A percentile compares a stretch with the other conserved stretches of the same genome.
These are phyloP conservation scores for Apeltes quadracus DNA, from an alignment of 2,113 vertebrate species.

Conservation along the genomic window DNA sequence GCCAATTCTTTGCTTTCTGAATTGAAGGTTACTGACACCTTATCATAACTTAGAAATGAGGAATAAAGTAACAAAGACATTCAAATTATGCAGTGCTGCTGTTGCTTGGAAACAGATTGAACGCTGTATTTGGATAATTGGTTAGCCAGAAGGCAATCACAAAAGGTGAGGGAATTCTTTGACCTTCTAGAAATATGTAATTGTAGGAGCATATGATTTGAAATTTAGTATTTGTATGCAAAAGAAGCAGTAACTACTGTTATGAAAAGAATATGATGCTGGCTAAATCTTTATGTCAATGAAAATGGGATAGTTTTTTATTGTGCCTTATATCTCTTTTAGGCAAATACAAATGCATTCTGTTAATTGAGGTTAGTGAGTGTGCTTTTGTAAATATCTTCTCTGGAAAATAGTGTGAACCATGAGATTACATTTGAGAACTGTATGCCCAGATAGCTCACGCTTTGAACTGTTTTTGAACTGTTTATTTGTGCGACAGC, in stretches of 20 bases:
- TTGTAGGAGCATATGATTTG: conserved; percentile 66
- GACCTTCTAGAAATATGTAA: conserved; percentile 70
- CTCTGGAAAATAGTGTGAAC: conserved; percentile 35
- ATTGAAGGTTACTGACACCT: conserved; percentile 45
- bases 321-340: conserved; percentile 46
- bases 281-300: conserved; percentile 49
- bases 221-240: conserved; percentile 65
- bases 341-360: conserved; percentile 60
- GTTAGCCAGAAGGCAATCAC: conserved; percentile 70
- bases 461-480: conserved; percentile 43
- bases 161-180: conserved; percentile 69
- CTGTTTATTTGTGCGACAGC: conserved; percentile 81
- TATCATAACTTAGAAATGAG: conserved; percentile 42
- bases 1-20: conserved; percentile 29
- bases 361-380: conserved; percentile 65
- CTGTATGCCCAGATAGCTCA: conserved; percentile 3
- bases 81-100: conserved; percentile 55
- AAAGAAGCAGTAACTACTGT: conserved; percentile 54
- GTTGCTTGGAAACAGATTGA: conserved; percentile 77
- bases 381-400: conserved; percentile 37
- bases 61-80: conserved; percentile 41
- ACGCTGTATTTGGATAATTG: conserved; percentile 66
- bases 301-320: conserved; percentile 50
- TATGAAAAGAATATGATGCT: conserved; percentile 48
- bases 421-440: conserved; percentile 22